Evolutionary conservation across 2,113 vertebrate species (phyloP).

Genomic region (Suncus etruscus): DNA sequence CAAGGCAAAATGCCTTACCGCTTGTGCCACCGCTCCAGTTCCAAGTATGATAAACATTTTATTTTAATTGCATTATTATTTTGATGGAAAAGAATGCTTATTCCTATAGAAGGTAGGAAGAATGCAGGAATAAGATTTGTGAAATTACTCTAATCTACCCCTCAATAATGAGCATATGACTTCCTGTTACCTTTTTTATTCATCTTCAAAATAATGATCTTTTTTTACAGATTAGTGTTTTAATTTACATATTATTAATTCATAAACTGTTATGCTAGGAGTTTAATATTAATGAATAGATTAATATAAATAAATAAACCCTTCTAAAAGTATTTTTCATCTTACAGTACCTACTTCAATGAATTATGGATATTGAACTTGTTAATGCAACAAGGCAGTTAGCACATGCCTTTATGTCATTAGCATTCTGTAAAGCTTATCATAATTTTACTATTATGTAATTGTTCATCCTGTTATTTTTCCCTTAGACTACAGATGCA

Average conservation of each 20-base stretch:
- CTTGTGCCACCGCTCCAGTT: too few relatives aligned
- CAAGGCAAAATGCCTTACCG: too few relatives aligned
- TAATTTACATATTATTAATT: too few relatives aligned
- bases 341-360: background rate
- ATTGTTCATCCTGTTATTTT: background rate
- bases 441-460: background rate
- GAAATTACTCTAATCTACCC: constrained; percentile 5
- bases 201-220: too few relatives aligned
- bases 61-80: background rate
- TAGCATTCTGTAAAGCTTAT: background rate
- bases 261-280: too few relatives aligned
- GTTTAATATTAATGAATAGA: too few relatives aligned
- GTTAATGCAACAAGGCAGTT: constrained; percentile 19
- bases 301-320: background rate
- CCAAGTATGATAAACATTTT: too few relatives aligned
- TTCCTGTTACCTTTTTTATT: background rate
- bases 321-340: background rate
- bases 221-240: too few relatives aligned
- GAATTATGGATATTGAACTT: background rate
- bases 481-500: background rate
- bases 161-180: background rate
- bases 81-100: constrained; percentile 29
- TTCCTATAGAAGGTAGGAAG: background rate
- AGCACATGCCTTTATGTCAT: background rate
- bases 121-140: background rate